A percentile compares a stretch with the other conserved stretches of the same genome.
phyloP scores from a whole-genome alignment of 2,113 vertebrate species.

The Prochilodus magdalenae region DNA sequence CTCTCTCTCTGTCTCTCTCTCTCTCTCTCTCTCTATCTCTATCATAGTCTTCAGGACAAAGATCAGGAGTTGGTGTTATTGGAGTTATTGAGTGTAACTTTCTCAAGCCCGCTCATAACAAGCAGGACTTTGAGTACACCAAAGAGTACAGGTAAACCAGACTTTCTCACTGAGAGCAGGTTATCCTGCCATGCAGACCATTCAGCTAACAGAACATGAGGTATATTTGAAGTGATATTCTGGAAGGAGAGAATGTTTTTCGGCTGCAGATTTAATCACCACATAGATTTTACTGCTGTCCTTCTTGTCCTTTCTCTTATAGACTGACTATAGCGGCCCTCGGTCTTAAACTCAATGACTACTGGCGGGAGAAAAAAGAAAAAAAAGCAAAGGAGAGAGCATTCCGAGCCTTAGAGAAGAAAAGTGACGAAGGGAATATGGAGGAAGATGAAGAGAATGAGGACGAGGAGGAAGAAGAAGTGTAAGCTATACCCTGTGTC shows the following conservation, averaged over 20 bases:
- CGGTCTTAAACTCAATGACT: conserved; percentile 83
- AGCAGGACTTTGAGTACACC: conserved; percentile 86
- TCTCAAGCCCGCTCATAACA: conserved; percentile 83
- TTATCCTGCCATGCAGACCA: neutral
- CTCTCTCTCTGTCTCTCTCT: neutral
- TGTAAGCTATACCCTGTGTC: conserved; percentile 56
- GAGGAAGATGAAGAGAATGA: conserved; percentile 40
- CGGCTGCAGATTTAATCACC: too few relatives aligned
- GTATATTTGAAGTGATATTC: neutral
- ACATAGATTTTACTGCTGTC: neutral
- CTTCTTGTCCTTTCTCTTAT: neutral
- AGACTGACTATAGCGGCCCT: conserved; percentile 77
- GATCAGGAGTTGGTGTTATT: conserved; percentile 80
- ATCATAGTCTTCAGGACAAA: conserved; percentile 74
- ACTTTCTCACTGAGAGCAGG: neutral
- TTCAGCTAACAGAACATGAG: neutral
- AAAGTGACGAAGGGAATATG: conserved; percentile 21
- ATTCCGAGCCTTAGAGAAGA: conserved; percentile 61
- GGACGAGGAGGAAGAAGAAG: conserved; percentile 28
- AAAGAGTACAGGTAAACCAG: conserved; percentile 80
- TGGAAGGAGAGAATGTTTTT: neutral
- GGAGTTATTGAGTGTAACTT: conserved; percentile 86
- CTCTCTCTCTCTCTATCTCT: neutral
- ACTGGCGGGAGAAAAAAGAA: conserved; percentile 79
- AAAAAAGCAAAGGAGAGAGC: conserved; percentile 72